phyloP scores from a whole-genome alignment of 1,140 invertebrate genomes.

The Asbolus verrucosus region DNA sequence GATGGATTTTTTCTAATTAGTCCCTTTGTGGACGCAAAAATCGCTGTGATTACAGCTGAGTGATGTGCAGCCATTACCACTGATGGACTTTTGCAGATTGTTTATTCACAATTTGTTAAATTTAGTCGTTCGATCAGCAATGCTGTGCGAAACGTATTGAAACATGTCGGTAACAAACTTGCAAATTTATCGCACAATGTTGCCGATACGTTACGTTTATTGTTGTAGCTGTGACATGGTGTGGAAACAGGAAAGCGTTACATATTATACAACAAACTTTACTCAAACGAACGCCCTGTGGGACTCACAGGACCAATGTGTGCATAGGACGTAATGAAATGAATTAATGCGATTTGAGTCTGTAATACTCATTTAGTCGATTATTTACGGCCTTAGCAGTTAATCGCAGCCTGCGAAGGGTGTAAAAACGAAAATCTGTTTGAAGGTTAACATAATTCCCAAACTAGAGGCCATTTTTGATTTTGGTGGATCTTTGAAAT shows the following conservation, averaged over 20 bases:
- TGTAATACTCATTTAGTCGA: not conserved
- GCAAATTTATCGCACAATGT: not conserved
- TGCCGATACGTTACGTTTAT: not conserved
- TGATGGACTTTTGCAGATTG: not conserved
- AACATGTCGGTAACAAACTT: not conserved
- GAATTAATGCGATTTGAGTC: not conserved
- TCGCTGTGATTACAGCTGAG: too few relatives aligned
- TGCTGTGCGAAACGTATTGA: not conserved
- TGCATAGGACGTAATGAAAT: too few relatives aligned
- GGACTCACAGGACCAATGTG: not conserved
- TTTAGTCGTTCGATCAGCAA: not conserved
- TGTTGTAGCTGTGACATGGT: not conserved
- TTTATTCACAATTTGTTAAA: not conserved
- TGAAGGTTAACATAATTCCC: too few relatives aligned
- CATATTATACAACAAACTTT: conserved; percentile 1
- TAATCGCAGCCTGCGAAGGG: too few relatives aligned
- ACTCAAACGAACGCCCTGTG: not conserved
- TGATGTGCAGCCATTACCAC: too few relatives aligned
- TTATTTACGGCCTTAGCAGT: not conserved
- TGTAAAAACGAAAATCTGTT: too few relatives aligned
- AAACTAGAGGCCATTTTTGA: too few relatives aligned
- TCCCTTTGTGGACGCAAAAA: too few relatives aligned
- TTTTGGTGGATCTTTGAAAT: too few relatives aligned
- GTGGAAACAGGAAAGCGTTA: not conserved
- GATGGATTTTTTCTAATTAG: not conserved